Evolutionary conservation across 2,888 invertebrate species (phyloP).

Genomic region (Plutella xylostella): DNA sequence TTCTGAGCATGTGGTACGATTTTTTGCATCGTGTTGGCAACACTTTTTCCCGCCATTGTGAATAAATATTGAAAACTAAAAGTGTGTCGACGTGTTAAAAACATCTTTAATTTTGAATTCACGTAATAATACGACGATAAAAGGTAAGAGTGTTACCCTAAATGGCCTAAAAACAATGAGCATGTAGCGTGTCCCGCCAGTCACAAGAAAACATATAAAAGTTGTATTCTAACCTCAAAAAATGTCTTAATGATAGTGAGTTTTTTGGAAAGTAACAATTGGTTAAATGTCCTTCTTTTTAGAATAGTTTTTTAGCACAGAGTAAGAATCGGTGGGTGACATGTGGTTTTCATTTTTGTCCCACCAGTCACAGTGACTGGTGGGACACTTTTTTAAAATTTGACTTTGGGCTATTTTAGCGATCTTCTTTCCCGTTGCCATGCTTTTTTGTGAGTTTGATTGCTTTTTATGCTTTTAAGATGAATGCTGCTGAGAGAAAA

Average conservation of each 20-base stretch:
- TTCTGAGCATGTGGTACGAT: not conserved
- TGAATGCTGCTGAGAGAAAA: not conserved
- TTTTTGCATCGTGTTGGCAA: not conserved
- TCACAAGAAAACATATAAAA: not conserved
- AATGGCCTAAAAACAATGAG: conserved; percentile 1
- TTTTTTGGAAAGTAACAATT: not conserved
- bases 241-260: accelerated
- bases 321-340: not conserved
- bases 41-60: not conserved
- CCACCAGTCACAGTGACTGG: not conserved
- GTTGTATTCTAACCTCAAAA: not conserved
- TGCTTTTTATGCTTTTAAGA: not conserved
- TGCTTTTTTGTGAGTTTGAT: not conserved
- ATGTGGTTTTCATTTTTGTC: not conserved
- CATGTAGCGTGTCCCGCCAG: not conserved
- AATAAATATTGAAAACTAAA: not conserved
- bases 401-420: not conserved
- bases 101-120: not conserved
- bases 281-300: not conserved
- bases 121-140: not conserved
- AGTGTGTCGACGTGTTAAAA: not conserved
- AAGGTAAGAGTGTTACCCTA: not conserved
- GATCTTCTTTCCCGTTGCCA: not conserved
- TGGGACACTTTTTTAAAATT: not conserved
- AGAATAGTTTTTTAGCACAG: not conserved